Evolutionary conservation across 2,797 vertebrate species (phyloP), one percentile per base, ranked within the genome.

Genomic region (Intellagama lesueurii): DNA sequence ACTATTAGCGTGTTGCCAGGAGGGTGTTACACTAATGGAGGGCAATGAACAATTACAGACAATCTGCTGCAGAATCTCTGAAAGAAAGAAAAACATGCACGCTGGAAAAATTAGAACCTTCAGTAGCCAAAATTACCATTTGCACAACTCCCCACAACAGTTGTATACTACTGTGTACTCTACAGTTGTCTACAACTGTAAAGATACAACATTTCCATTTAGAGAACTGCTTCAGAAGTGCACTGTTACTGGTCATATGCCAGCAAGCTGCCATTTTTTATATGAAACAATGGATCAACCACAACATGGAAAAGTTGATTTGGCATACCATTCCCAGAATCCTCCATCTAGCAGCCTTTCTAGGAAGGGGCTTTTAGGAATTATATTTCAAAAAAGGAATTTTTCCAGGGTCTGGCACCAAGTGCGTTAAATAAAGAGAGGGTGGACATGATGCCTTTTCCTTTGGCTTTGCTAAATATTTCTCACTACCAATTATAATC

Each of bases 1-100:
- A 94, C 93, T 93, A 92, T 96, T 94, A 93, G 92, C 88, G 83
- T 94, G 82, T 16, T 94, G 93, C 93, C 94, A 86, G 93, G 91
- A 94, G 94, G 94, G 92, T 94, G 93, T 94, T 92, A 26, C 66
- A 1, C 92, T 96, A 89, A 95, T 88, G 92, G 94, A 93, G 93
- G 95, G 91, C 92, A 90, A 92, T 26, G 91, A 95, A 94, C 91
- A 92, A 91, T 96, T 88, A 90, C 0, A 92, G 89, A 89, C 95
- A 86, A 87, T 91, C 94, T 95, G 94, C 90, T 88, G 92, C 90
- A 81, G 89, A 70, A 86, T 90, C 81, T 35, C 68, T 0, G 6
- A 75, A 85, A 91, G 30, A 77, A 92, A 64, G 30, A 77, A 92
- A 64, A 66, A 90, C 11, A 0, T 64, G 35, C 40, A 73, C 16